Conservation (phyloP, 2,113 vertebrate genomes). For the Cyanoramphus novaezelandiae region DNA sequence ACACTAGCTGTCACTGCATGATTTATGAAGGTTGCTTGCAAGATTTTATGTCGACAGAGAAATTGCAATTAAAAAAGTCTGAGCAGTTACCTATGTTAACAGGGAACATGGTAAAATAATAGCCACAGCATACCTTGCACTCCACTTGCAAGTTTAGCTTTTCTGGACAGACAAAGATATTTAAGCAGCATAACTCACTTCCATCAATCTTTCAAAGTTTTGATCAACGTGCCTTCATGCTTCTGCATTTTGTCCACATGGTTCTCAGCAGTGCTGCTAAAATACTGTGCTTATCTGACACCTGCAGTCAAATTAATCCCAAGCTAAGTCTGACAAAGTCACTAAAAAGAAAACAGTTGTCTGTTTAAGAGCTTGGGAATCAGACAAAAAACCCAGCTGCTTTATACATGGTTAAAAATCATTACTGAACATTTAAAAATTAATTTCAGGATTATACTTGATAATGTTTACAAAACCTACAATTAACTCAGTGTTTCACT, state of each 20-base stretch:
- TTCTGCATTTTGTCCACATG: slow-evolving; percentile 44
- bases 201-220: slow-evolving; percentile 62
- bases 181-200: slow-evolving; percentile 45
- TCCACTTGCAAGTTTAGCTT: neutral
- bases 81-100: neutral
- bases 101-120: neutral
- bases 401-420: slow-evolving; percentile 22
- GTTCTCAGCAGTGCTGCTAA: slow-evolving; percentile 49
- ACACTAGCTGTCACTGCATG: slow-evolving; percentile 67
- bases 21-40: slow-evolving; percentile 74
- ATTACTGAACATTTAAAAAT: slow-evolving; percentile 47
- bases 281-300: slow-evolving; percentile 71
- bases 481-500: slow-evolving; percentile 55
- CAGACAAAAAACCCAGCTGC: slow-evolving; percentile 56
- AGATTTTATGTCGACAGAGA: slow-evolving; percentile 70
- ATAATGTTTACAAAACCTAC: slow-evolving; percentile 37
- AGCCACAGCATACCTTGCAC: neutral
- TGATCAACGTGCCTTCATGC: slow-evolving; percentile 48
- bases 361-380: slow-evolving; percentile 36
- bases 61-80: slow-evolving; percentile 51
- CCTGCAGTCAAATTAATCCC: slow-evolving; percentile 74
- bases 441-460: slow-evolving; percentile 39
- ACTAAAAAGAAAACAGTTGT: slow-evolving; percentile 66
- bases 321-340: slow-evolving; percentile 68
- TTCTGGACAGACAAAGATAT: slow-evolving; percentile 46